Evolutionary conservation across 2,797 vertebrate species (phyloP).

Genomic region (Allobates femoralis): DNA sequence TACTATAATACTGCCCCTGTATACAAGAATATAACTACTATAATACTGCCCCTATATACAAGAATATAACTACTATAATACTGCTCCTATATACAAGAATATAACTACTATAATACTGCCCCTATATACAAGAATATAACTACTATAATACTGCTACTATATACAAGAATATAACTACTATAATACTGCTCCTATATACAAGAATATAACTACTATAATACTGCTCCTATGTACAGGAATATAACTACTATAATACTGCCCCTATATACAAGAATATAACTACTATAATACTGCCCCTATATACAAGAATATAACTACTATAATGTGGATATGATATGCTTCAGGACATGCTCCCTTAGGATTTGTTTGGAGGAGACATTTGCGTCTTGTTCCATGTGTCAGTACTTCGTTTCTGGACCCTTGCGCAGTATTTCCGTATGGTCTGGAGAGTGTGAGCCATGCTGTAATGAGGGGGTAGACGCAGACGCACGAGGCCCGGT

Average conservation of each 20-base stretch:
- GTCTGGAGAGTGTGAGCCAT: constrained; percentile 12
- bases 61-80: constrained; percentile 1
- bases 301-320: background rate
- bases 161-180: background rate
- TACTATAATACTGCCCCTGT: too few relatives aligned
- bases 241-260: constrained; percentile 10
- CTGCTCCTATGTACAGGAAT: background rate
- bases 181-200: background rate
- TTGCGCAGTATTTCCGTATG: background rate
- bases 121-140: background rate
- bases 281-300: background rate
- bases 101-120: constrained; percentile 1
- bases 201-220: constrained; percentile 11
- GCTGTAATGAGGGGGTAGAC: background rate
- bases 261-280: background rate
- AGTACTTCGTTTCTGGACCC: background rate
- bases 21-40: too few relatives aligned
- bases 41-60: background rate
- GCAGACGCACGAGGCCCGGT: constrained; percentile 21
- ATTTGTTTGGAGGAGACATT: background rate
- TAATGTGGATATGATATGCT: background rate
- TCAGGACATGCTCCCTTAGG: background rate
- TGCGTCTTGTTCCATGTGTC: background rate
- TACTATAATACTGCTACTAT: background rate
- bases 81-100: background rate